These are phyloP conservation scores for Tychaedon coryphoeus DNA, from an alignment of 2,113 vertebrate species.

Conservation along the genomic window DNA sequence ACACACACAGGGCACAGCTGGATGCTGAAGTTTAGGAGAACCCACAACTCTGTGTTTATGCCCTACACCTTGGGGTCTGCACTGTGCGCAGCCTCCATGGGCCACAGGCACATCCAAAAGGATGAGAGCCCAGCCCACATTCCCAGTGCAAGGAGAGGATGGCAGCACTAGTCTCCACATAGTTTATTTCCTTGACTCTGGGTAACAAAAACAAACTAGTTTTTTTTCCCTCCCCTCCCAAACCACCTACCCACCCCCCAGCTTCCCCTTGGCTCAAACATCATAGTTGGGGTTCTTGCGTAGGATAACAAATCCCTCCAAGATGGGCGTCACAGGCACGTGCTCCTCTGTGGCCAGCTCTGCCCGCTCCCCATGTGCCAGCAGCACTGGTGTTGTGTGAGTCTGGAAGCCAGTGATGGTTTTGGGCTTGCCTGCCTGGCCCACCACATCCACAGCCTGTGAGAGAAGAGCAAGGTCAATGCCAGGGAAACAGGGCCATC, in stretches of 20 bases:
- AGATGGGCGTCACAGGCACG: constrained; percentile 90
- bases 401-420: constrained; percentile 99
- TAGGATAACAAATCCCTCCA: constrained; percentile 97
- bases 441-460: constrained; percentile 96
- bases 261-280: constrained; percentile 53
- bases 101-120: no score
- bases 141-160: neutral
- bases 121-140: neutral
- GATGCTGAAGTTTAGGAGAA: neutral
- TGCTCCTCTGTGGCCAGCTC: constrained; percentile 97
- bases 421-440: constrained; percentile 97
- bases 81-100: fast-evolving
- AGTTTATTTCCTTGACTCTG: constrained; percentile 51
- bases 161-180: neutral
- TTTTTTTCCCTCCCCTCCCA: neutral
- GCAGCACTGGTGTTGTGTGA: constrained; percentile 94
- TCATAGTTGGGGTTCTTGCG: constrained; percentile 98
- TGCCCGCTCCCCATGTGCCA: constrained; percentile 94
- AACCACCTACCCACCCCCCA: neutral
- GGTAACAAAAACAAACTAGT: constrained; percentile 41
- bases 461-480: neutral
- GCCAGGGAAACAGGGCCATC: fast-evolving
- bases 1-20: neutral
- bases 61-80: neutral
- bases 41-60: fast-evolving